A percentile compares a stretch with the other conserved stretches of the same genome.
Conservation (phyloP, 2,888 invertebrate genomes). For the Nomada lathburiana region DNA sequence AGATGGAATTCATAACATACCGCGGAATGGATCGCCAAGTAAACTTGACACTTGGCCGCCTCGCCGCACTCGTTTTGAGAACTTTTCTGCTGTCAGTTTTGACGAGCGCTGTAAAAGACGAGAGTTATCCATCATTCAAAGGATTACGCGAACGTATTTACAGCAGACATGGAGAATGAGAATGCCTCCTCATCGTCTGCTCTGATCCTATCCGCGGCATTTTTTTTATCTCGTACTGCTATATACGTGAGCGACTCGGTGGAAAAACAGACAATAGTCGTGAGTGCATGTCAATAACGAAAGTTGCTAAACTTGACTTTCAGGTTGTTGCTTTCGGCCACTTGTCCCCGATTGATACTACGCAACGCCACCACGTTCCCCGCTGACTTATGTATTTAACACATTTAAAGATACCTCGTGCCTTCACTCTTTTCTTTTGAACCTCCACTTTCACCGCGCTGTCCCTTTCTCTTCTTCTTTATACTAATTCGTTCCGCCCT, state of each 20-base stretch:
- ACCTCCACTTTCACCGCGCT: not conserved
- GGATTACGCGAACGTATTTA: constrained; percentile 35
- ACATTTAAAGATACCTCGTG: constrained; percentile 12
- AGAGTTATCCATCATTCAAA: constrained; percentile 46
- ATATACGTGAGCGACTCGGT: constrained; percentile 15
- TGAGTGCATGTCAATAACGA: constrained; percentile 37
- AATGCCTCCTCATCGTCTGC: not conserved
- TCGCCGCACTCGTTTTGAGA: constrained; percentile 12
- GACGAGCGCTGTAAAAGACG: constrained; percentile 36
- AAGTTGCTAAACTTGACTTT: constrained; percentile 61
- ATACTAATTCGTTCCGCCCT: not conserved
- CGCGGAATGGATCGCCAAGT: constrained; percentile 17
- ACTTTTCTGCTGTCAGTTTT: constrained; percentile 16
- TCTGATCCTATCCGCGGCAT: constrained; percentile 7
- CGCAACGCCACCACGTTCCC: constrained; percentile 13
- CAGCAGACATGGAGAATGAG: not conserved
- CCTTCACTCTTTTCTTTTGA: not conserved
- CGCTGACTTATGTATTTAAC: constrained; percentile 28
- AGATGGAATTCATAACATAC: constrained; percentile 26
- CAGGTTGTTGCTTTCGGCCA: constrained; percentile 59
- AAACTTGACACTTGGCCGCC: constrained; percentile 53
- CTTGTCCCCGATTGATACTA: constrained; percentile 52
- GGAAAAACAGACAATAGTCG: constrained; percentile 52
- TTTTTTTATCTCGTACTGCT: constrained; percentile 22
- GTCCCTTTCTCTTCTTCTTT: not conserved